Percentiles rank a stretch among this genome's conserved stretches.
phyloP scores from a whole-genome alignment of 2,797 vertebrate genomes.

The Champsocephalus gunnari region DNA sequence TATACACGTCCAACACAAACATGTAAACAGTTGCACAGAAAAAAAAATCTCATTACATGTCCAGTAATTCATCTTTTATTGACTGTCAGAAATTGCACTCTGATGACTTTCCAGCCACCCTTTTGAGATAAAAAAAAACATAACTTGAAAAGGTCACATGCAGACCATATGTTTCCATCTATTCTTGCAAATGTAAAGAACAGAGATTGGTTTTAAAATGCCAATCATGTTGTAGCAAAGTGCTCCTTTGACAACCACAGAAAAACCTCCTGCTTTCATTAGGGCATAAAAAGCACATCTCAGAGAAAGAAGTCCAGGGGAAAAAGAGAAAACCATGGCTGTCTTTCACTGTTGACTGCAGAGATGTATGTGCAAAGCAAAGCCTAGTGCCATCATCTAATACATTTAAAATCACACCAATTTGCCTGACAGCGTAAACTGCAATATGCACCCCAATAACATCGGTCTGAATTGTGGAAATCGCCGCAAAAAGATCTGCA shows the following conservation, averaged over 20 bases:
- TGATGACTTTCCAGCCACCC: not conserved
- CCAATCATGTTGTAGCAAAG: not conserved
- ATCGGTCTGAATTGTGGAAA: slow-evolving; percentile 10
- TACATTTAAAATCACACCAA: not conserved
- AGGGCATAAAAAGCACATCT: slow-evolving; percentile 18
- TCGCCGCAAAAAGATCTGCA: not conserved
- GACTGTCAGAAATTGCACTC: slow-evolving; percentile 7
- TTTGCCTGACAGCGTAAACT: not conserved
- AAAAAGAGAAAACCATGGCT: slow-evolving; percentile 1
- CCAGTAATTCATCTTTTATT: not conserved
- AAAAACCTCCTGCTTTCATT: slow-evolving; percentile 2
- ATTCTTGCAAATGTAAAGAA: not conserved
- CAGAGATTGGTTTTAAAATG: slow-evolving; percentile 29
- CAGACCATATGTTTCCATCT: not conserved
- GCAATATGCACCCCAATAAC: not conserved
- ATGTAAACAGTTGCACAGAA: not conserved
- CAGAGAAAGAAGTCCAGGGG: not conserved
- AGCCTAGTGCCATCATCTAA: slow-evolving; percentile 4
- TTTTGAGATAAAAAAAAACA: not conserved
- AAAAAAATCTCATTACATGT: slow-evolving; percentile 5
- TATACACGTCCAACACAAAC: not conserved
- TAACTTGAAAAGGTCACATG: not conserved
- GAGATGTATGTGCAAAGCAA: slow-evolving; percentile 7
- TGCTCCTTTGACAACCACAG: slow-evolving; percentile 14
- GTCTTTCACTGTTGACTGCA: not conserved